phyloP scores from a whole-genome alignment of 2,113 vertebrate species.

The Mastomys coucha region DNA sequence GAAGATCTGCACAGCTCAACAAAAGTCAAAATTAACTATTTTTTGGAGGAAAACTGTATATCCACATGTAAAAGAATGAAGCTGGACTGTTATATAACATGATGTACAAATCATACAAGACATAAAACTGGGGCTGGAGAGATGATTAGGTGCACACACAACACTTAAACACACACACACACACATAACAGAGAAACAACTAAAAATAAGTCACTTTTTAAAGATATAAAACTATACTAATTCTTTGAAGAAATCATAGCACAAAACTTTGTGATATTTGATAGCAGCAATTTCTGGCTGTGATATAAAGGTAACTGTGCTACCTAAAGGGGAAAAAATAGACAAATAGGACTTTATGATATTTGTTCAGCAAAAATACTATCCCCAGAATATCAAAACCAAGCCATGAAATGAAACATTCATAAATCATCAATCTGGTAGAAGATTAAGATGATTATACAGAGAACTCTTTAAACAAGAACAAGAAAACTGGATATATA shows the following conservation, averaged over 20 bases:
- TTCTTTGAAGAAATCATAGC: background rate
- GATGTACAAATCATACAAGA: background rate
- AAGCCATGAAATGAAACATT: background rate
- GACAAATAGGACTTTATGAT: background rate
- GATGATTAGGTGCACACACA: background rate
- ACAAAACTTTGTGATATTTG: background rate
- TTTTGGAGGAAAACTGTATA: background rate
- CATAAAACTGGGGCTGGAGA: background rate
- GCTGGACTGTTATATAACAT: background rate
- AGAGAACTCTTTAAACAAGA: background rate
- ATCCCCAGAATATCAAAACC: background rate
- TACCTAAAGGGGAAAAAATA: background rate
- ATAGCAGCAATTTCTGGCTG: background rate
- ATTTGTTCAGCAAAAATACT: background rate
- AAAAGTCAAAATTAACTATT: background rate
- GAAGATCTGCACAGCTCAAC: background rate
- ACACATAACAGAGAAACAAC: background rate
- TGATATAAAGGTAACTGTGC: background rate
- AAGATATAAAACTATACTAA: background rate
- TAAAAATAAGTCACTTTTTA: background rate
- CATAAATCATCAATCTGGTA: background rate
- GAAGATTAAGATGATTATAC: no score
- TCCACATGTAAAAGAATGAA: background rate
- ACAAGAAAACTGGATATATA: background rate
- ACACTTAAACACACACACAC: background rate